Evolutionary conservation across 2,888 invertebrate species (phyloP), one percentile per base, ranked within the genome.

Genomic region (Melitaea athalia): DNA sequence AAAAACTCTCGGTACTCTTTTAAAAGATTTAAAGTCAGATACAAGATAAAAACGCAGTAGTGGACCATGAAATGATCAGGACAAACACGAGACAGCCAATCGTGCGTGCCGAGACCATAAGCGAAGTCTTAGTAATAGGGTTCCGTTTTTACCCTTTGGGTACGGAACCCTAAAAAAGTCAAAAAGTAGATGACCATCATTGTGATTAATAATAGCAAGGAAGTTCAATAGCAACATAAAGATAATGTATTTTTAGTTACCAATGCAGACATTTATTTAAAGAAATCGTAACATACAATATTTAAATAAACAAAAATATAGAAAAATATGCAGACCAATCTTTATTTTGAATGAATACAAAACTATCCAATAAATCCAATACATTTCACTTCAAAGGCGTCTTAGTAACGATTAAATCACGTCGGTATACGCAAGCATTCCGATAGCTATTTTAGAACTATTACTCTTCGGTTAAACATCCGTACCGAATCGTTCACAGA

Each of bases 361-460:
- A 14, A 45, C 45, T 45, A 45, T 45, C 38, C 3, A 38, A 38
- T 38, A 38, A 38, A 38, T 38, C 38, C 6, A 38, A 38, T 8
- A 8, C 8, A 11, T 55, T 38, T 24, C 5, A n/a, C 14, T 38
- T 38, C 31, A 60, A 52, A 45, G 5, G 15, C 53, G 45, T 45
- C 43, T 45, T 4, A 47, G 12, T 47, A 45, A 55, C 60, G 47
- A 61, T 61, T 17, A 66, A 66, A 47, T 24, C 47, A 12, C 14
- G 33, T 38, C 5, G n/a, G 55, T 38, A 66, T 60, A 53, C 61
- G 55, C 61, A 61, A 66, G 65, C 61, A 66, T 45, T 33, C n/a
- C 38, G 15, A n/a, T 42, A 47, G 53, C 17, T 66, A 66, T 66
- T 66, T 66, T 17, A 24, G 61, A 52, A 61, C 47, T 47, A 45